These are phyloP conservation scores for Megaceryle torquata DNA, from an alignment of 2,113 vertebrate species.

Conservation along the genomic window DNA sequence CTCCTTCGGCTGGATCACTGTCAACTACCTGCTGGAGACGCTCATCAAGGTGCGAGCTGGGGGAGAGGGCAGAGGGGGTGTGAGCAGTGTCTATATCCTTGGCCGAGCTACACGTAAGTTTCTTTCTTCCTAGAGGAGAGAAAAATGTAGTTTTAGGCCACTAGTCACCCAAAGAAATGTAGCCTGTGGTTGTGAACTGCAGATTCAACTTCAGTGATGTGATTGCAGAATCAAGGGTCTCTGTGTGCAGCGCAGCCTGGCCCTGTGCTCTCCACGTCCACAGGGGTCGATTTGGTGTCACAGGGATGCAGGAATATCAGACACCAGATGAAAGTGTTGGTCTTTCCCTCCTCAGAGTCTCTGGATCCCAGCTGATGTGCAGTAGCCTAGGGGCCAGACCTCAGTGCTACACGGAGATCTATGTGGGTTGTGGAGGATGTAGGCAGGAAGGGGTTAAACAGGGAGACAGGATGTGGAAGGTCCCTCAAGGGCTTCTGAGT, in stretches of 20 bases:
- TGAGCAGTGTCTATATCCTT: not conserved
- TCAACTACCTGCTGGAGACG: constrained; percentile 76
- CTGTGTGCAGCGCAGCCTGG: not conserved
- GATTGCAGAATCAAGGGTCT: not conserved
- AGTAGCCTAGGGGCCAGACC: not conserved
- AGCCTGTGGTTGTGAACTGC: not conserved
- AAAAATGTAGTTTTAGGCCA: not conserved
- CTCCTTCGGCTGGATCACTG: not conserved
- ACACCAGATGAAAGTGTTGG: not conserved
- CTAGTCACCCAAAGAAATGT: not conserved
- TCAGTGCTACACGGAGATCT: not conserved
- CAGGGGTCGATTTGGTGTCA: fast-evolving
- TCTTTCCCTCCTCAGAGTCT: not conserved
- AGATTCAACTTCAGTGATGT: fast-evolving
- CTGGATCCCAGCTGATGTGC: not conserved
- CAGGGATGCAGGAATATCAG: not conserved
- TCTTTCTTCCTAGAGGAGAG: not conserved
- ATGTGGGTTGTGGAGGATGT: not conserved
- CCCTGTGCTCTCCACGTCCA: not conserved
- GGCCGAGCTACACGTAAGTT: not conserved
- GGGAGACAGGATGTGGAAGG: not conserved
- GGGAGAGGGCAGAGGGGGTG: not conserved
- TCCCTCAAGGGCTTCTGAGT: not conserved
- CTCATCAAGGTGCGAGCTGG: constrained; percentile 72
- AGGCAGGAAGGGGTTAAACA: not conserved